Evolutionary conservation across 2,888 invertebrate genomes (phyloP).

Genomic region (Synergus itoensis): DNA sequence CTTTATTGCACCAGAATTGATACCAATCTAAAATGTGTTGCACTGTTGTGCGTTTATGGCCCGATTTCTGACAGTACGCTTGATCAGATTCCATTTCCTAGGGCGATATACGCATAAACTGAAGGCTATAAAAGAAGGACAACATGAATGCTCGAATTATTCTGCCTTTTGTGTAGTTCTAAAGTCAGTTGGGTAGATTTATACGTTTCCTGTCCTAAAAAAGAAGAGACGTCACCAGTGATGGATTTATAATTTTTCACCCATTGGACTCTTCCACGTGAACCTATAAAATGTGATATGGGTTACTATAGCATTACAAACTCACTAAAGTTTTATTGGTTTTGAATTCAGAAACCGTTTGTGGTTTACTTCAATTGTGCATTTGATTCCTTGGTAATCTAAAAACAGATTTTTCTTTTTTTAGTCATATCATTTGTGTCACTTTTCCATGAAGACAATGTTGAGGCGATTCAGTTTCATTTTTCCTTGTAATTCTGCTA

Average conservation of each 20-base stretch:
- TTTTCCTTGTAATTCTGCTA: not conserved
- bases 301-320: too few species aligned
- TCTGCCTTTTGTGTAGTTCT: not conserved
- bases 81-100: not conserved
- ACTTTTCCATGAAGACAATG: not conserved
- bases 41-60: not conserved
- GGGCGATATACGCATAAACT: not conserved
- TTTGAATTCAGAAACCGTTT: too few species aligned
- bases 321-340: too few species aligned
- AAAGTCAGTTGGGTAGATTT: not conserved
- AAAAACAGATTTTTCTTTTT: not conserved
- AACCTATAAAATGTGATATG: constrained; percentile 44
- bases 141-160: not conserved
- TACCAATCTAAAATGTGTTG: not conserved
- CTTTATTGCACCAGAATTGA: constrained; percentile 1
- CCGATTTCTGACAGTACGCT: constrained; percentile 6
- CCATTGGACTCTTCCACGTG: constrained; percentile 43
- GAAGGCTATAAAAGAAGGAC: not conserved
- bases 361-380: too few species aligned
- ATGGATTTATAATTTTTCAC: not conserved
- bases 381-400: not conserved
- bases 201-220: not conserved
- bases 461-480: not conserved
- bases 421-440: not conserved
- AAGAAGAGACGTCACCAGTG: not conserved